phyloP scores from a whole-genome alignment of 37 sponge, comb jelly and placozoan genomes.

The Petrosia ficiformis region DNA sequence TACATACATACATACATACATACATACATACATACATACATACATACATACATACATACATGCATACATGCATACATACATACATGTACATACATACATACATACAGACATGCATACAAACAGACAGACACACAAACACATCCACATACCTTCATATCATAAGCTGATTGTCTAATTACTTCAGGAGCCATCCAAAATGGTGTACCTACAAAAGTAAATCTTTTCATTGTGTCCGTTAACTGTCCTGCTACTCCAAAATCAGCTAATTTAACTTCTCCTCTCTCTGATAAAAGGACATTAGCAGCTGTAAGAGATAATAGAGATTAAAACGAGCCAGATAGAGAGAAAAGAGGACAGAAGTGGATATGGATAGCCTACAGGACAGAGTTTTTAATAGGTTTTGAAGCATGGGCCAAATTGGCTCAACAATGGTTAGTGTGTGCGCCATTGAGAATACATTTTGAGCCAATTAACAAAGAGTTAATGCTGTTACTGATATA shows the following conservation, averaged over 20 bases:
- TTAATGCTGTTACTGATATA: no score
- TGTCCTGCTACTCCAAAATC: slow-evolving; percentile 87
- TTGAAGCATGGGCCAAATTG: no score
- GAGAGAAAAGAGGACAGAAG: neutral
- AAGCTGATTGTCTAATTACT: slow-evolving; percentile 92
- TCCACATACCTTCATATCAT: slow-evolving; percentile 86
- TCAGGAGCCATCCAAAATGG: slow-evolving; percentile 95
- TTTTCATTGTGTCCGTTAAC: slow-evolving; percentile 74
- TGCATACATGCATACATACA: slow-evolving; percentile 32
- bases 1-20: neutral
- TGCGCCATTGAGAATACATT: no score
- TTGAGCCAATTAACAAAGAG: no score
- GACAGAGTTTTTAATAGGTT: no score
- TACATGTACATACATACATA: slow-evolving; percentile 63
- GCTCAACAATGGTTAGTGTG: no score
- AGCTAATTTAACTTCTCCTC: slow-evolving; percentile 78
- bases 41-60: neutral
- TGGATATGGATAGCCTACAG: neutral
- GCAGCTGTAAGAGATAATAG: slow-evolving; percentile 42
- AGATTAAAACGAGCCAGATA: neutral
- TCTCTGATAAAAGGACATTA: slow-evolving; percentile 68
- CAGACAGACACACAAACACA: no score
- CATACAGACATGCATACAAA: no score
- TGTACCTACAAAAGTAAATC: slow-evolving; percentile 93
- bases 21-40: neutral